Base-by-base conservation (phyloP, 2,797 vertebrate genomes). In the Australoheros facetus region DNA sequence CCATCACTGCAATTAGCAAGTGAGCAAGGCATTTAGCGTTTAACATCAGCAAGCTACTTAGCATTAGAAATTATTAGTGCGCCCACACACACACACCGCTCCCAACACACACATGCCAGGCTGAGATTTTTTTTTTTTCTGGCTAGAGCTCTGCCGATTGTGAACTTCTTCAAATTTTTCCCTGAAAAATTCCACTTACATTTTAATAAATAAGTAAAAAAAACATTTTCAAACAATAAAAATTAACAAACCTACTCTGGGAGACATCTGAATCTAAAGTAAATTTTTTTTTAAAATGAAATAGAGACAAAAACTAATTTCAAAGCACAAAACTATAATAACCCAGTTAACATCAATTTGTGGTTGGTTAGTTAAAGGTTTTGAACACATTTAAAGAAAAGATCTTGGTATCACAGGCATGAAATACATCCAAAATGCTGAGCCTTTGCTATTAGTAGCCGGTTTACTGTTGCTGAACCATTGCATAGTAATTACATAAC, bases 331-430 rank as follows among this genome's bases (percentile, higher is more conserved):
- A 66, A 45, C 26, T 0, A 45, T 19, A 66, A 66, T 19, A 66
- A 28, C 39, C 5, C 26, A 28, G 9, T 26, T 42, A 4, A 64
- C 42, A 37, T 0, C 37, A 28, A 48, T 48, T 0, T 19, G 14
- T 9, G 45, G 26, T 64, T 4, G 28, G 4, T 30, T 30, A 5
- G 28, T 30, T 30, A 30, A 30, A 30, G 5, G 28, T 26, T 26
- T 26, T 26, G 37, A 64, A 45, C 0, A 17, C 21, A 26, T 64
- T 0, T n/a, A 64, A 64, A 45, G 13, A 42, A 21, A 42, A 62
- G 60, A 26, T 62, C n/a, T 62, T 42, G n/a, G 37, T 21, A 23
- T 17, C 37, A 26, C 16, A 37, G n/a, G 42, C 23, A 7, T 62
- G 37, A 64, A 64, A 64, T 17, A 26, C 21, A 64, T 45, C 14